Conservation (phyloP, 1,140 invertebrate species). For the Meteorus sp. region DNA sequence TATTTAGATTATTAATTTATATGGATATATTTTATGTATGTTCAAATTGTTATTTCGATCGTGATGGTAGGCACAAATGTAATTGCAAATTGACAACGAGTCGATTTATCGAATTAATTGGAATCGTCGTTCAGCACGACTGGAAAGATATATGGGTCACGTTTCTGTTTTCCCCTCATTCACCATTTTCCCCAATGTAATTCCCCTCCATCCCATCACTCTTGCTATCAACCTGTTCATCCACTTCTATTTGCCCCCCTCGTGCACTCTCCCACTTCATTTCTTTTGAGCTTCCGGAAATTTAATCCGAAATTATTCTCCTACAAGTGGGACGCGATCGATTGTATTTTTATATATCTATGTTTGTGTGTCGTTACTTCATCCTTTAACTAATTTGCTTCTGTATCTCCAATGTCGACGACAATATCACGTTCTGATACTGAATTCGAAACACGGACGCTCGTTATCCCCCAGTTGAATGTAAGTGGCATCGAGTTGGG, state of each 20-base stretch:
- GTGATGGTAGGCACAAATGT: neutral
- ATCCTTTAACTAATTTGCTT: too few species aligned
- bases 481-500: too few species aligned
- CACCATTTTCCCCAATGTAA: neutral
- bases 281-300: conserved; percentile 4
- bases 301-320: conserved; percentile 11
- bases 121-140: neutral
- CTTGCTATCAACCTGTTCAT: too few species aligned
- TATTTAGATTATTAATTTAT: too few species aligned
- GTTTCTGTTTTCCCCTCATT: neutral
- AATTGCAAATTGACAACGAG: neutral
- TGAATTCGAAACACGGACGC: conserved; percentile 27
- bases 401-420: conserved; percentile 10
- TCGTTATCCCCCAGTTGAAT: conserved; percentile 21
- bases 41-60: neutral
- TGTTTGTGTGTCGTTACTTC: too few species aligned
- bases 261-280: neutral
- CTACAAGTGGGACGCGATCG: neutral
- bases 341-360: neutral
- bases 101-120: conserved; percentile 10
- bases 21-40: too few species aligned
- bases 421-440: conserved; percentile 24
- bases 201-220: too few species aligned
- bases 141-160: conserved; percentile 15
- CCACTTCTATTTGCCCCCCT: neutral